Conservation (phyloP, 2,113 vertebrate species). For the Mus spicilegus region DNA sequence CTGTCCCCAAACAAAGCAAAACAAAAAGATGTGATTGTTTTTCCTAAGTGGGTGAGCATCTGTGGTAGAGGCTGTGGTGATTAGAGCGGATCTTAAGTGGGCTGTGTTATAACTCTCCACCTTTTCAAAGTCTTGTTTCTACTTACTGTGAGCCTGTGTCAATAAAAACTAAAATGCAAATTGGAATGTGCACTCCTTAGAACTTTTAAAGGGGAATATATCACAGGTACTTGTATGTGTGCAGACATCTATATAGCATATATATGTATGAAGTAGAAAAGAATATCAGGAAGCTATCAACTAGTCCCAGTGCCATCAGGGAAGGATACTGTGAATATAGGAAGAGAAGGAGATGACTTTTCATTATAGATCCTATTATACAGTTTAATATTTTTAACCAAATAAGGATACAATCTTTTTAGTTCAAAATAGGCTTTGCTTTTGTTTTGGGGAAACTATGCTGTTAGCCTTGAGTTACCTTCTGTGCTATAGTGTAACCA, state of each 20-base stretch:
- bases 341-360: not conserved
- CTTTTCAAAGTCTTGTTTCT: not conserved
- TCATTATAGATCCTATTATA: not conserved
- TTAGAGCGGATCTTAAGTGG: not conserved
- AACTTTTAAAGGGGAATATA: not conserved
- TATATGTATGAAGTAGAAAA: not conserved
- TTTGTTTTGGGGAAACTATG: conserved; percentile 1
- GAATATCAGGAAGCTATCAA: not conserved
- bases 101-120: not conserved
- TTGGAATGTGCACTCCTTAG: not conserved
- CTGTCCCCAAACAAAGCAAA: not conserved
- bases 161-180: not conserved
- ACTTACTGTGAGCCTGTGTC: not conserved
- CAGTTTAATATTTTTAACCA: conserved; percentile 6
- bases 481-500: not conserved
- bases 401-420: not conserved
- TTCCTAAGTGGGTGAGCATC: not conserved
- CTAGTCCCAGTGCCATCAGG: not conserved
- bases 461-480: not conserved
- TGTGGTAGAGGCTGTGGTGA: not conserved
- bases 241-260: not conserved
- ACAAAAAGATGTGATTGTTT: not conserved
- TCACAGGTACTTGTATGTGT: not conserved
- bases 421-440: conserved; percentile 28
- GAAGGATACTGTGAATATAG: not conserved